Base-by-base conservation (phyloP, 2,797 vertebrate species). In the Enteromius treurensis region DNA sequence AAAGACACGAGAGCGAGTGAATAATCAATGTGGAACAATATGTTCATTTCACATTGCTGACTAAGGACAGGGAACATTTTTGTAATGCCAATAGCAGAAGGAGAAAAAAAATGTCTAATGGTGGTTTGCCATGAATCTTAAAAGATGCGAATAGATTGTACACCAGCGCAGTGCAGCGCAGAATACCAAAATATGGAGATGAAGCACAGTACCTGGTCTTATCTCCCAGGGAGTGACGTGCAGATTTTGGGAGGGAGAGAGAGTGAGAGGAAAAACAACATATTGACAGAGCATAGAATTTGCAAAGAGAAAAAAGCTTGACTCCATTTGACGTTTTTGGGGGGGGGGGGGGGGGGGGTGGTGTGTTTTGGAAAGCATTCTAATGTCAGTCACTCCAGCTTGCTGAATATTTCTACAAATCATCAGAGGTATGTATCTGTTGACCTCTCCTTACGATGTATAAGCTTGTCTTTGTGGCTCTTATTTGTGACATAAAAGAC, bases 111-210 rank as follows among this genome's bases (percentile, higher is more conserved):
- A 67, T n/a, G 37, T 82, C 11, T 58, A 29, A 67, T 68, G 81
- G 62, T 55, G 62, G 47, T 68, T 42, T 76, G 73, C 60, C 21
- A 1, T 75, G 42, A 76, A 42, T 45, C 60, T 76, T 67, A 17
- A 76, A 82, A 82, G 73, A 82, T 81, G 51, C 1, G 37, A 81
- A 68, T 82, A 23, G 67, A 71, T 80, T 71, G 37, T 32, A 45
- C 79, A 67, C 62, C 67, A 23, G 71, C 23, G 11, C 60, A 76
- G 81, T 58, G 62, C 71, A 77, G 81, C 21, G 21, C 81, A 82
- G 81, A 82, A 82, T 82, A 82, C 47, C 71, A 82, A 82, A 82
- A 82, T 82, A 67, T 76, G 80, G 70, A 82, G 77, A 79, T 40
- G 68, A 70, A 80, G 80, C 47, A 75, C 71, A 55, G 71, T 82